phyloP scores from a whole-genome alignment of 2,113 vertebrate species.

The Tachysurus fulvidraco region DNA sequence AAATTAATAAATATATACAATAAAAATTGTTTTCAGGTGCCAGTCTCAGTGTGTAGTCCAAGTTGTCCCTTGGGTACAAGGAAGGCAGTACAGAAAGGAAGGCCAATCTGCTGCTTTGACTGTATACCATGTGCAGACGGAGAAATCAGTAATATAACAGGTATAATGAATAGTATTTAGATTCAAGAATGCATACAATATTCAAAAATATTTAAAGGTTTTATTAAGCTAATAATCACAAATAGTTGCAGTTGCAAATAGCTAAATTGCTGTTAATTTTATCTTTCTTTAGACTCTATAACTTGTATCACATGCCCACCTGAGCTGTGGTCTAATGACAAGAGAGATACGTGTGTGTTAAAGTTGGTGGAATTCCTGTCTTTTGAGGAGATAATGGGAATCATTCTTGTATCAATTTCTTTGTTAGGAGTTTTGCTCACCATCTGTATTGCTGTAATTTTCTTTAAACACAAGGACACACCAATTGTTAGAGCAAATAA shows the following conservation, averaged over 20 bases:
- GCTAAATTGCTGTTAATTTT: neutral
- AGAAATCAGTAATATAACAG: neutral
- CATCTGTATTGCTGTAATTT: constrained; percentile 43
- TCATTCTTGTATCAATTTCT: no score
- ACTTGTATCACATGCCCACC: constrained; percentile 51
- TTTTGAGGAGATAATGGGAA: no score
- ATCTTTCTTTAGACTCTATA: constrained; percentile 43
- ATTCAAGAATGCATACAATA: constrained; percentile 13
- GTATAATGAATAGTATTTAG: no score
- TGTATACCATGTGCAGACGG: neutral
- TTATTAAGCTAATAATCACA: neutral
- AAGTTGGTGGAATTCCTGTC: no score
- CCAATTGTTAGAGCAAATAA: constrained; percentile 55
- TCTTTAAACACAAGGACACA: constrained; percentile 55
- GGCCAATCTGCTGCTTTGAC: neutral
- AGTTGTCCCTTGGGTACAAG: constrained; percentile 60
- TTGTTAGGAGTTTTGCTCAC: constrained; percentile 15
- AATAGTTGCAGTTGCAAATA: neutral
- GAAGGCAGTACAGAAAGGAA: neutral
- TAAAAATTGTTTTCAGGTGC: constrained; percentile 55
- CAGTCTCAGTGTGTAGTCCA: constrained; percentile 73
- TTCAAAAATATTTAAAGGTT: neutral
- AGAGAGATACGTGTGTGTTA: no score
- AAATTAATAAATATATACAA: neutral
- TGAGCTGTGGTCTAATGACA: constrained; percentile 55